Base-by-base conservation (phyloP, 2,113 vertebrate genomes). In the Parotia lawesii region DNA sequence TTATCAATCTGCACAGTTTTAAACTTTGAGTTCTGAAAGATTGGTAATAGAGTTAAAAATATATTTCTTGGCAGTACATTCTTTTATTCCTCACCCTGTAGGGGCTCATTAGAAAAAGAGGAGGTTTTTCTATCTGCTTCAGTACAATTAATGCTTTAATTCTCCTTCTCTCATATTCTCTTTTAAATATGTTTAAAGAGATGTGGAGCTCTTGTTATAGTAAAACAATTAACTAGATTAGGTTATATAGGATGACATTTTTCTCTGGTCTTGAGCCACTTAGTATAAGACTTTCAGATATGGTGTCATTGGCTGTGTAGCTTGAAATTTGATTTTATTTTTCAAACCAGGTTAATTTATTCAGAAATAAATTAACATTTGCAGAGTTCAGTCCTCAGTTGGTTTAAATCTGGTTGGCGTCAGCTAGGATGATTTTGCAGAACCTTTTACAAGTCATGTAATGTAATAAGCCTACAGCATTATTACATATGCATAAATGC, bases 41-140 rank as follows among this genome's bases (percentile, higher is more conserved):
- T 48, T 62, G 73, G 44, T 66, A 60, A 87, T 23, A 73, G 31
- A 92, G 35, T 77, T 92, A 89, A 93, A 96, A 93, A 95, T 87
- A 57, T 5, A 65, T 74, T 89, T 93, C 47, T 91, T 93, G 83
- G 56, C 54, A 96, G 54, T 65, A 69, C 17, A 54, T 77, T 78
- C 6, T 75, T 86, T 83, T 53, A 65, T 70, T 48, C 29, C 11
- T 31, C 19, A 25, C 6, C 9, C 17, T 0, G 1, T 28, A 54
- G 62, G 37, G 47, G 42, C 16, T 57, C 50, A 67, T 45, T 27
- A 85, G 35, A 90, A 73, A 93, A 89, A 82, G 5, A 42, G 2
- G 31, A 84, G 11, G 1, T n/a, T 91, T 86, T 77, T 64, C 25
- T 40, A 15, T 77, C 53, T 74, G 27, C 37, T 81, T 83, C 21